Evolutionary conservation across 2,888 invertebrate genomes (phyloP), one percentile per base, ranked within the genome.

Genomic region (Strigamia transsilvanica): DNA sequence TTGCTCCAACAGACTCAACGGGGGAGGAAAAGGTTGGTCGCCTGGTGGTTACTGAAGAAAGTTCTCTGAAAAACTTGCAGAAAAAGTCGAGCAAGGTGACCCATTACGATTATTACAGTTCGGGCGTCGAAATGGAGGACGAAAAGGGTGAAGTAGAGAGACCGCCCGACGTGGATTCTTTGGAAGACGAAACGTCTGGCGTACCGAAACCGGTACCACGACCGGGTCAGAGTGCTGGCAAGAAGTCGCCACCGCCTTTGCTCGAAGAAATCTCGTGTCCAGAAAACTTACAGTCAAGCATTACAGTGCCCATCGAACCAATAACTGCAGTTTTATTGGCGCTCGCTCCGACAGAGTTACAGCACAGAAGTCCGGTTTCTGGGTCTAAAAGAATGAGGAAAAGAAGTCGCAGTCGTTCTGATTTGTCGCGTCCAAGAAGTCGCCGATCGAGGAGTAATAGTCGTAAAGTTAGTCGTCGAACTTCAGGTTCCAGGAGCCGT

Each of bases 121-220:
- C 80, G 21, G 51, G 80, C n/a, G 80, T 80, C 13, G 80, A 80
- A 32, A 80, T 80, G 80, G 80, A 80, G 42, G 80, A 80, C 15
- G 80, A 80, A 51, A 32, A 27, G 1, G 32, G 23, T 4, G 42
- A 41, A 80, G 42, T 51, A 0, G 73, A 73, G 32, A 73, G 73
- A 15, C 79, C 79, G 21, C 79, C 79, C 3, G 80, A 23, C 12
- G 80, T 51, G 1, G 51, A 80, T 42, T 46, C 32, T 2, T 41
- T 21, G 21, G 80, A 80, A 18, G 42, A 41, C 56, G 46, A 46
- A 12, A 15, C 42, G 21, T 21, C 79, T 13, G 79, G 38, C 12
- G 21, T 80, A 7, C 51, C 80, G 10, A 51, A 12, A 42, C n/a
- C 51, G 41, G 5, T 27, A 1, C 46, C 51, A 21, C 80, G 56